Conservation (phyloP, 2,888 invertebrate species). For the Scaptomyza polygonia region DNA sequence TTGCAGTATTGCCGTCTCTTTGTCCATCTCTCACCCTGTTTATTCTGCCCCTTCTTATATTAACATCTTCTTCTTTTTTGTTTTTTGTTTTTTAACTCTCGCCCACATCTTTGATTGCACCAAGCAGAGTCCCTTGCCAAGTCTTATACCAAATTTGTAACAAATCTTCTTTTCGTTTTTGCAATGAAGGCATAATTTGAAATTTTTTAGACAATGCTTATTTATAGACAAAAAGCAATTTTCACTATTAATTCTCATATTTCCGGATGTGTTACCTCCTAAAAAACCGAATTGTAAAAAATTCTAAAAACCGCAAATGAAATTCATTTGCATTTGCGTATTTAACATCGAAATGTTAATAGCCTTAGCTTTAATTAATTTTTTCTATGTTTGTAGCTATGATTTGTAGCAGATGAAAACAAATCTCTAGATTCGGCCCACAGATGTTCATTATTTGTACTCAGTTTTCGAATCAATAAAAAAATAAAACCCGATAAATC, state of each 20-base stretch:
- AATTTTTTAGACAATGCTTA: background rate
- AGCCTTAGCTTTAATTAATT: background rate
- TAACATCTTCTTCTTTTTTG: constrained; percentile 12
- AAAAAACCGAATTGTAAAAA: too few relatives aligned
- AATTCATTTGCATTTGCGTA: too few relatives aligned
- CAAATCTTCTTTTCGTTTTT: constrained; percentile 26
- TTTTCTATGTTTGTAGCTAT: background rate
- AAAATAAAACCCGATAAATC: constrained; percentile 24
- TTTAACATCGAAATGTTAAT: too few relatives aligned
- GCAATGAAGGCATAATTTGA: constrained; percentile 41
- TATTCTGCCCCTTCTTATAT: constrained; percentile 13
- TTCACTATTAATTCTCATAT: background rate
- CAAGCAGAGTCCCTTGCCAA: constrained; percentile 31
- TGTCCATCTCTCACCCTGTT: constrained; percentile 5
- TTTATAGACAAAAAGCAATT: background rate
- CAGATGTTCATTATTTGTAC: constrained; percentile 40
- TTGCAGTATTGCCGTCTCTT: constrained; percentile 41
- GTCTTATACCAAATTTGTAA: constrained; percentile 11
- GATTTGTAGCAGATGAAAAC: background rate
- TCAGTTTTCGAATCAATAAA: background rate
- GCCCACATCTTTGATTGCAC: constrained; percentile 59
- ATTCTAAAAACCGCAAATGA: too few relatives aligned
- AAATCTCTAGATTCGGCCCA: constrained; percentile 7
- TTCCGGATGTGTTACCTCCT: too few relatives aligned
- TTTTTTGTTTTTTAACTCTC: constrained; percentile 30